Conservation (phyloP, 2,888 invertebrate genomes). For the Perizoma flavofasciatum region DNA sequence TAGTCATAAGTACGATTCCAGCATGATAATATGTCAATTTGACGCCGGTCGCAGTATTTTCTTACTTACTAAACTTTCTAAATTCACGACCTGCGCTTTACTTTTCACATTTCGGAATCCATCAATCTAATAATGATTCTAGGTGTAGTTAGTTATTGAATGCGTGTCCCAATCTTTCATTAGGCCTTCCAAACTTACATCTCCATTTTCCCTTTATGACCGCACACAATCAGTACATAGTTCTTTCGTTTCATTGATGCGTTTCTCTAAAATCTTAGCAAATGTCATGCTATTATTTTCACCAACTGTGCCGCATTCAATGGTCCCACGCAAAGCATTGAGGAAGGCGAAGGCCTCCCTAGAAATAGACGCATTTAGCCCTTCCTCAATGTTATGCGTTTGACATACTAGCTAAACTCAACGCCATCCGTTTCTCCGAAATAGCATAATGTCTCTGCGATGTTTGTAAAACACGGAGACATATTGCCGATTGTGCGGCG, state of each 20-base stretch:
- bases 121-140: neutral
- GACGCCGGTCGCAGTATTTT: no score
- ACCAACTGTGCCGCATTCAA: neutral
- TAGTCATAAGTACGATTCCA: no score
- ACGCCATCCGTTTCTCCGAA: constrained; percentile 54
- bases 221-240: no score
- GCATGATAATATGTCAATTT: no score
- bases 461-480: constrained; percentile 70
- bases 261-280: no score
- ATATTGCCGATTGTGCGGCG: constrained; percentile 59
- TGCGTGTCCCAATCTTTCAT: no score
- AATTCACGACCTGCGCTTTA: no score
- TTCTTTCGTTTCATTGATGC: no score
- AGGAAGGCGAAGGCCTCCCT: constrained; percentile 11
- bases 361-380: constrained; percentile 21
- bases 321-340: constrained; percentile 6
- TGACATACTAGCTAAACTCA: constrained; percentile 25
- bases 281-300: no score
- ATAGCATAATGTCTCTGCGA: constrained; percentile 50
- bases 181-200: no score
- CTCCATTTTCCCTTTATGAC: no score
- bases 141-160: neutral
- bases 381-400: constrained; percentile 25
- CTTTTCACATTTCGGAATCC: neutral
- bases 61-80: no score